A percentile compares a stretch with the other conserved stretches of the same genome.
Evolutionary conservation across 2,113 vertebrate species (phyloP).

Genomic region (Halichoerus grypus): DNA sequence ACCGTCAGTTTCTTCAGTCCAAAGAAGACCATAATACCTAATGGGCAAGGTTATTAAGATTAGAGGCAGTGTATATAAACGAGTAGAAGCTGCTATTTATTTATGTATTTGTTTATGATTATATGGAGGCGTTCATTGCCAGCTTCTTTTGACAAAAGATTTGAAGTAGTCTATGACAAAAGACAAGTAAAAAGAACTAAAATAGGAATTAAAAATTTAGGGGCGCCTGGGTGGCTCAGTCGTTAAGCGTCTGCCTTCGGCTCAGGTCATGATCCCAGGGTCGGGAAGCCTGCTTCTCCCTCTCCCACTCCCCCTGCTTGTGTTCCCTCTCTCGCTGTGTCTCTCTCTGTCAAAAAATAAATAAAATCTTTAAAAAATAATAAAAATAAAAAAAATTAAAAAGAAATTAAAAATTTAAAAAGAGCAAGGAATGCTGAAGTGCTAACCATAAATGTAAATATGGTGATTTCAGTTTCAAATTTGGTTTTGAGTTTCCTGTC

Average conservation of each 20-base stretch:
- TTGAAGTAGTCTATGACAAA: slow-evolving; percentile 28
- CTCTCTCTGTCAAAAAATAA: too few relatives aligned
- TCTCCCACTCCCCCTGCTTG: too few relatives aligned
- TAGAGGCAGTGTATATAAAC: background rate
- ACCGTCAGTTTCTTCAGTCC: slow-evolving; percentile 4
- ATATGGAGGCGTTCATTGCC: background rate
- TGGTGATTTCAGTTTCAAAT: background rate
- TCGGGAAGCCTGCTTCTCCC: too few relatives aligned
- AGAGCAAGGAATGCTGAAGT: slow-evolving; percentile 8
- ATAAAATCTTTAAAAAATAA: too few relatives aligned
- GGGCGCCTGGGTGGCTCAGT: too few relatives aligned
- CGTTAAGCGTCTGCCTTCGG: too few relatives aligned
- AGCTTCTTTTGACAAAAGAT: slow-evolving; percentile 35
- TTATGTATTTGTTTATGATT: background rate
- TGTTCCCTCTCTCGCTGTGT: too few relatives aligned
- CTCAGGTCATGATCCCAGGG: too few relatives aligned
- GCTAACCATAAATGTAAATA: background rate
- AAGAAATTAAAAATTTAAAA: background rate
- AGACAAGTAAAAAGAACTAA: background rate
- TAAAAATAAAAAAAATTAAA: slow-evolving; percentile 18
- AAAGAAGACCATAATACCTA: slow-evolving; percentile 31
- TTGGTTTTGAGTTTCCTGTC: slow-evolving; percentile 52
- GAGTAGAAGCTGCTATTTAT: slow-evolving; percentile 15
- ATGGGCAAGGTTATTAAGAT: background rate
- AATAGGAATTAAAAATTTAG: background rate